Base-by-base conservation (phyloP, 2,113 vertebrate species). In the Petroica traversi region DNA sequence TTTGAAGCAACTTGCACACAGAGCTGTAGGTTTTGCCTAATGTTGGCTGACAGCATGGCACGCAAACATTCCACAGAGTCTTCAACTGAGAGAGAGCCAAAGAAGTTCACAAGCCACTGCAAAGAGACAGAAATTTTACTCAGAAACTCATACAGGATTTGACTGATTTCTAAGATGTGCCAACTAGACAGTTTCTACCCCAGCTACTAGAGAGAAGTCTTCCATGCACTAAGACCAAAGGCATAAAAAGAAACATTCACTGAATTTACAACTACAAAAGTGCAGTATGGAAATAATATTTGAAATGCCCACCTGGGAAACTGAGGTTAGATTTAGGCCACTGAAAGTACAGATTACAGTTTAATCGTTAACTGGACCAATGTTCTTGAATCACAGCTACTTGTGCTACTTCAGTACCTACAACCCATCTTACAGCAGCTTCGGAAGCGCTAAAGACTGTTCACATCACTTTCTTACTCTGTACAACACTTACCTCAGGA, bases 31-130 rank as follows among this genome's bases (percentile, higher is more conserved):
- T 99, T 99, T 97, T 99, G 99, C 34, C 99, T 97, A 85, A 99
- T 98, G 96, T 99, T 99, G 67, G 99, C 98, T 0, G 99, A 99
- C 48, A 99, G 94, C 98, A 99, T 99, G 57, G 99, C 99, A 90
- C 97, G 97, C 54, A 99, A 97, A 95, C 99, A 99, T 94, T 99
- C 99, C 85, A 99, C 88, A 0, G 99, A 99, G 93, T 99, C 99
- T 34, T 99, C 99, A 49, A 99, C 99, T 1, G 98, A 99, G 28
- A 99, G 96, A 36, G 99, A 98, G 88, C 99, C 99, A 58, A 99
- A 99, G 97, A 98, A 99, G 95, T 98, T 99, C 92, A 99, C 98
- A 71, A 99, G 97, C 99, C 99, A 99, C 99, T 99, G 81, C 58
- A 83, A 87, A 96, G 29, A 92, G 10, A 89, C 52, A 69, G 59